A percentile compares a stretch with the other conserved stretches of the same genome.
Evolutionary conservation across 2,113 vertebrate genomes (phyloP).

Genomic region (Elgaria multicarinata): DNA sequence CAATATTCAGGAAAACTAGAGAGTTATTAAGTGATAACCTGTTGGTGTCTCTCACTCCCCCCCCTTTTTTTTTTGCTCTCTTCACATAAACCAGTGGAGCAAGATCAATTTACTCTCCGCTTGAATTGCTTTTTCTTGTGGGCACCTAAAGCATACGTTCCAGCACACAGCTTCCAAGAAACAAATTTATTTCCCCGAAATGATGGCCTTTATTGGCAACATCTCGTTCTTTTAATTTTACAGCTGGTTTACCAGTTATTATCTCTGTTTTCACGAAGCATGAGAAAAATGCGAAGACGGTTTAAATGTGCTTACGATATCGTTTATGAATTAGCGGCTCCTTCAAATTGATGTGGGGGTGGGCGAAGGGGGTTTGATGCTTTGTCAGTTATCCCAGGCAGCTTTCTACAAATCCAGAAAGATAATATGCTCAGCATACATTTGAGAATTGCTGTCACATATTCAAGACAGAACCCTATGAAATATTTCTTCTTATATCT

Average conservation of each 20-base stretch:
- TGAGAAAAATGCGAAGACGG: constrained; percentile 80
- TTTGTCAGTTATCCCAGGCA: constrained; percentile 53
- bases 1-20: constrained; percentile 77
- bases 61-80: constrained; percentile 54
- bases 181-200: constrained; percentile 86
- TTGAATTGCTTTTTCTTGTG: constrained; percentile 82
- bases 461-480: not conserved
- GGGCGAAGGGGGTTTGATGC: constrained; percentile 45
- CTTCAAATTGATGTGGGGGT: constrained; percentile 72
- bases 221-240: constrained; percentile 87
- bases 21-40: constrained; percentile 82
- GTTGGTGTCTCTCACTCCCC: constrained; percentile 71
- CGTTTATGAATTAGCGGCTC: constrained; percentile 78
- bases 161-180: constrained; percentile 79
- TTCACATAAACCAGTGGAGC: constrained; percentile 82
- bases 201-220: constrained; percentile 85
- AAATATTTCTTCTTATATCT: constrained; percentile 51
- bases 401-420: constrained; percentile 25
- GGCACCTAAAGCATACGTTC: constrained; percentile 77
- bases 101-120: constrained; percentile 82
- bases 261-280: constrained; percentile 84
- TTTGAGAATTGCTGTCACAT: constrained; percentile 34
- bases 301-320: constrained; percentile 80
- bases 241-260: constrained; percentile 87
- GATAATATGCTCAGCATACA: constrained; percentile 50